Conservation (phyloP, 2,888 invertebrate genomes). For the Drosophila mimetica region DNA sequence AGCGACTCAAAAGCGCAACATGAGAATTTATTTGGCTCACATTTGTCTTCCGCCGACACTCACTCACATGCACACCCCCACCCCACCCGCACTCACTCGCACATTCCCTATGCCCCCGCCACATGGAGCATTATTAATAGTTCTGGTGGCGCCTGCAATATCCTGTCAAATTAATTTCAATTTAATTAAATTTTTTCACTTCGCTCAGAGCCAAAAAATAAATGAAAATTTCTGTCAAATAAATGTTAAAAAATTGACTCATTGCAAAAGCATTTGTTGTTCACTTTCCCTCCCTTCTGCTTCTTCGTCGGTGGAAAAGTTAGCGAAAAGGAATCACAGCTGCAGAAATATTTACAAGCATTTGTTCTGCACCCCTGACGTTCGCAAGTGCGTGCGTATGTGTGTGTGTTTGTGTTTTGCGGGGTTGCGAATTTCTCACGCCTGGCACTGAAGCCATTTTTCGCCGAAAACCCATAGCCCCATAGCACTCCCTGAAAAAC, state of each 20-base stretch:
- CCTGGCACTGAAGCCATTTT: slow-evolving; percentile 74
- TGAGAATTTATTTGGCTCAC: slow-evolving; percentile 75
- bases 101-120: slow-evolving; percentile 18
- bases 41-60: slow-evolving; percentile 67
- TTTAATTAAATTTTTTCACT: slow-evolving; percentile 73
- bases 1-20: slow-evolving; percentile 73
- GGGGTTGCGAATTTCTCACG: slow-evolving; percentile 67
- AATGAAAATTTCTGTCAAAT: slow-evolving; percentile 78
- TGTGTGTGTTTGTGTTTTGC: slow-evolving; percentile 8
- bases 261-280: slow-evolving; percentile 62
- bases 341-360: slow-evolving; percentile 76
- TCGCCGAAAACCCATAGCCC: slow-evolving; percentile 50
- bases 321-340: slow-evolving; percentile 67
- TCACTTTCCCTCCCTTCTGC: neutral
- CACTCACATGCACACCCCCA: slow-evolving; percentile 43
- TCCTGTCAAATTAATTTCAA: slow-evolving; percentile 81
- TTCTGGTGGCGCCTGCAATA: slow-evolving; percentile 67
- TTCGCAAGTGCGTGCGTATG: slow-evolving; percentile 16
- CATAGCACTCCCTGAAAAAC: neutral
- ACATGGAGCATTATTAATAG: slow-evolving; percentile 73
- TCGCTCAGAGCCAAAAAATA: slow-evolving; percentile 57
- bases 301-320: slow-evolving; percentile 20
- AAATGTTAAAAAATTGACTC: slow-evolving; percentile 81
- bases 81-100: slow-evolving; percentile 18
- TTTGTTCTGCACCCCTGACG: slow-evolving; percentile 64